Conservation (phyloP, 2,888 invertebrate genomes). For the Habroteleia sp. region DNA sequence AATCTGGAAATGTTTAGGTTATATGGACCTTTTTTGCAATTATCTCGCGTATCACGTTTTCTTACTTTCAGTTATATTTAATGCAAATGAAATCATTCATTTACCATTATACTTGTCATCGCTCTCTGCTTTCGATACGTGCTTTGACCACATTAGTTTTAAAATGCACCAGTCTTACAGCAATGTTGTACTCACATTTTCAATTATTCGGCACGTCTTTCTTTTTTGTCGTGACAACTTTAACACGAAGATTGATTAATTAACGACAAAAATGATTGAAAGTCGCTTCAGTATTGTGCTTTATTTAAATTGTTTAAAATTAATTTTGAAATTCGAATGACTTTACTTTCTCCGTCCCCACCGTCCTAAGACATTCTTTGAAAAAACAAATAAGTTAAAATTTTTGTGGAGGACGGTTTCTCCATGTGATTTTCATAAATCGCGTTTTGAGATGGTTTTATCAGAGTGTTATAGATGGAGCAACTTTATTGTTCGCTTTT, state of each 20-base stretch:
- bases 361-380: conserved; percentile 2
- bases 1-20: conserved; percentile 15
- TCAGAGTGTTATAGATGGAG: conserved; percentile 5
- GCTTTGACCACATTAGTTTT: conserved; percentile 20
- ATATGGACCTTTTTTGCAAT: conserved; percentile 4
- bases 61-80: conserved; percentile 3
- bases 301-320: conserved; percentile 8
- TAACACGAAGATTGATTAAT: background rate
- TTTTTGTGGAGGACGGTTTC: conserved; percentile 17
- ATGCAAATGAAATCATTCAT: conserved; percentile 36
- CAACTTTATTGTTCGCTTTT: background rate
- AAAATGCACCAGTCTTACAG: conserved; percentile 25
- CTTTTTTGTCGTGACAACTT: conserved; percentile 21
- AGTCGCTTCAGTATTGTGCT: too few relatives aligned
- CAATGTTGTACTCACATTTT: conserved; percentile 48
- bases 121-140: conserved; percentile 26
- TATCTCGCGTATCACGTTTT: too few relatives aligned
- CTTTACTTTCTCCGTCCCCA: conserved; percentile 46
- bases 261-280: too few relatives aligned
- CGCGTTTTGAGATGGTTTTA: background rate
- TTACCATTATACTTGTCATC: conserved; percentile 39
- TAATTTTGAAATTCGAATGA: conserved; percentile 35
- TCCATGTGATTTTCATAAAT: conserved; percentile 44
- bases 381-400: conserved; percentile 24
- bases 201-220: conserved; percentile 1